phyloP scores from a whole-genome alignment of 2,113 vertebrate genomes.

The Macaca mulatta region DNA sequence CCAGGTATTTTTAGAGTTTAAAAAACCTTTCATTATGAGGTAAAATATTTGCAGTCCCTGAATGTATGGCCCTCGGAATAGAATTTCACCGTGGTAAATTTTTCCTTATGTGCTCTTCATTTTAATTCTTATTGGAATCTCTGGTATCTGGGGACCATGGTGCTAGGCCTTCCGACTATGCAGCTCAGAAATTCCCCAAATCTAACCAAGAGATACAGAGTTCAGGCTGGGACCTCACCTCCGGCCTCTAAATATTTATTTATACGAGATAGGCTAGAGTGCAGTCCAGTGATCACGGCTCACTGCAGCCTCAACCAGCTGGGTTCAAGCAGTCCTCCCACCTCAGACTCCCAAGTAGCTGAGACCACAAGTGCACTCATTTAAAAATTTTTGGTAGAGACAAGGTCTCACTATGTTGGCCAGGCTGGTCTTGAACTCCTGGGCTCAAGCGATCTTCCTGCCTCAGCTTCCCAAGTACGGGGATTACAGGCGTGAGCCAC shows the following conservation, averaged over 20 bases:
- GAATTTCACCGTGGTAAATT: constrained; percentile 40
- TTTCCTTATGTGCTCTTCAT: constrained; percentile 34
- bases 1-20: constrained; percentile 40
- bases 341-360: too few relatives aligned
- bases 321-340: too few relatives aligned
- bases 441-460: too few relatives aligned
- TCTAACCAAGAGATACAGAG: not conserved
- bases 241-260: not conserved
- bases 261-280: too few relatives aligned
- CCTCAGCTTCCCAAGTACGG: too few relatives aligned
- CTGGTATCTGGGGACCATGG: not conserved
- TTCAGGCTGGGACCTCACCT: not conserved
- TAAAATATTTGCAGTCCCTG: constrained; percentile 54
- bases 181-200: not conserved
- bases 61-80: constrained; percentile 22
- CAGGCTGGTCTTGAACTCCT: too few relatives aligned
- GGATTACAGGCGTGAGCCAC: too few relatives aligned
- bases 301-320: too few relatives aligned
- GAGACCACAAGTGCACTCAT: too few relatives aligned
- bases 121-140: not conserved
- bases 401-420: too few relatives aligned
- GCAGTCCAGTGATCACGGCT: too few relatives aligned
- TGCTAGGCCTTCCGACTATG: not conserved
- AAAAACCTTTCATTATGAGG: constrained; percentile 40
- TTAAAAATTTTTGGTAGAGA: too few relatives aligned